Percentiles rank a stretch among this genome's conserved stretches.
phyloP scores from a whole-genome alignment of 2,888 invertebrate genomes.

The Dicyrtoma fusca region DNA sequence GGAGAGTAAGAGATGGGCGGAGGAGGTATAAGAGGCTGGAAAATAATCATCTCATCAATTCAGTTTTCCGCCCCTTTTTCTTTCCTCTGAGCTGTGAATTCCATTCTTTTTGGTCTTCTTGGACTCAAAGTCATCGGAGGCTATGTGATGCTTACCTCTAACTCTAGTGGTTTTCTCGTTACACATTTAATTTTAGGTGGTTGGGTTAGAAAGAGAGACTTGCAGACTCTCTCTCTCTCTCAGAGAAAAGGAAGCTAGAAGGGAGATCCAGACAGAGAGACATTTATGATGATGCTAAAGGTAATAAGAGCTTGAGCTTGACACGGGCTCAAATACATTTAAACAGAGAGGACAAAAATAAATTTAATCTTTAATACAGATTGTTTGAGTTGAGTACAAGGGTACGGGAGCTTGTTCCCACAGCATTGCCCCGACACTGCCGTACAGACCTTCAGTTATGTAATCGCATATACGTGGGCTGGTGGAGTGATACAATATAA shows the following conservation, averaged over 20 bases:
- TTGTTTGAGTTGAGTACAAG: too few species aligned
- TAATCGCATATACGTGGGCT: too few species aligned
- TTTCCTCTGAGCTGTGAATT: slow-evolving; percentile 41
- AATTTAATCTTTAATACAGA: too few species aligned
- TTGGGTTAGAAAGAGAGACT: slow-evolving; percentile 4
- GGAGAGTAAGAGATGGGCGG: slow-evolving; percentile 48
- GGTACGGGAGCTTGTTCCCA: too few species aligned
- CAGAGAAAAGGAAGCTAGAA: not conserved
- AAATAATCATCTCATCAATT: slow-evolving; percentile 54
- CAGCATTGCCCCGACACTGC: too few species aligned
- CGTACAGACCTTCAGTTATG: too few species aligned
- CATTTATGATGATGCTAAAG: not conserved
- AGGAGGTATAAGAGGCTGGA: slow-evolving; percentile 44
- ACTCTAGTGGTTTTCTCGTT: slow-evolving; percentile 11
- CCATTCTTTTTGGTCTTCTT: slow-evolving; percentile 29
- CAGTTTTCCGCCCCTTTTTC: slow-evolving; percentile 47
- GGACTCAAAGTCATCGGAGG: not conserved
- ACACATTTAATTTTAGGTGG: slow-evolving; percentile 25
- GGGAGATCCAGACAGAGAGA: not conserved
- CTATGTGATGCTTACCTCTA: not conserved
- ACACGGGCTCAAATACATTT: too few species aligned
- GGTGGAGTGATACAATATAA: not conserved
- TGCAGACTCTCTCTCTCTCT: too few species aligned
- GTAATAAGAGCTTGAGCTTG: too few species aligned
- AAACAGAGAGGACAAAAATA: not conserved